Conservation (phyloP, 2,797 vertebrate genomes). For the Eidolon dupreanum region DNA sequence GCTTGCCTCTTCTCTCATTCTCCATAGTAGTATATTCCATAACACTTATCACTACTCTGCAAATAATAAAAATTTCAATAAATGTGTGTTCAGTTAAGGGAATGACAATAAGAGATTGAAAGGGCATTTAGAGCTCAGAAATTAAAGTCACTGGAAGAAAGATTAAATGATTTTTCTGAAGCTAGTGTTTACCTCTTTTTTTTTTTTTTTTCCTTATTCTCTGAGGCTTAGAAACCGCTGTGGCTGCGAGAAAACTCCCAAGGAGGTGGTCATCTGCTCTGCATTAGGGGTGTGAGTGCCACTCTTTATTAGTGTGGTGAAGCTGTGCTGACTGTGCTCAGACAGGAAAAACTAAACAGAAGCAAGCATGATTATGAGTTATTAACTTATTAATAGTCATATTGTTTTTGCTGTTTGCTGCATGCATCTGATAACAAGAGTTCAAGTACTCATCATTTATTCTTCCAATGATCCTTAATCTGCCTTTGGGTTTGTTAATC, state of each 20-base stretch:
- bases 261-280: not conserved
- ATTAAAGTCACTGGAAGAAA: not conserved
- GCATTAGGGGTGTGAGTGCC: too few species aligned
- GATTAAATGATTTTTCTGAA: not conserved
- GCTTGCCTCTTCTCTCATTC: not conserved
- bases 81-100: not conserved
- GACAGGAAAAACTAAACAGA: not conserved
- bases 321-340: not conserved
- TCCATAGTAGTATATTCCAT: not conserved
- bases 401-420: not conserved
- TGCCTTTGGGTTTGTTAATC: constrained; percentile 33
- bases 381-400: not conserved
- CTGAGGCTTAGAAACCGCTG: not conserved
- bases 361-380: not conserved
- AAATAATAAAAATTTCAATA: not conserved
- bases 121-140: constrained; percentile 15
- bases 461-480: not conserved
- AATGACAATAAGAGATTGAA: not conserved
- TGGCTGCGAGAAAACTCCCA: not conserved
- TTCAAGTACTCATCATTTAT: not conserved
- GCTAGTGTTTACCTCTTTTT: not conserved
- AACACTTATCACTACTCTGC: not conserved
- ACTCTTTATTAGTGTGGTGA: not conserved
- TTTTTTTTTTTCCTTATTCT: not conserved
- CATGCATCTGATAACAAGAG: not conserved